phyloP scores from a whole-genome alignment of 2,888 invertebrate genomes.

The Branchellion lobata region DNA sequence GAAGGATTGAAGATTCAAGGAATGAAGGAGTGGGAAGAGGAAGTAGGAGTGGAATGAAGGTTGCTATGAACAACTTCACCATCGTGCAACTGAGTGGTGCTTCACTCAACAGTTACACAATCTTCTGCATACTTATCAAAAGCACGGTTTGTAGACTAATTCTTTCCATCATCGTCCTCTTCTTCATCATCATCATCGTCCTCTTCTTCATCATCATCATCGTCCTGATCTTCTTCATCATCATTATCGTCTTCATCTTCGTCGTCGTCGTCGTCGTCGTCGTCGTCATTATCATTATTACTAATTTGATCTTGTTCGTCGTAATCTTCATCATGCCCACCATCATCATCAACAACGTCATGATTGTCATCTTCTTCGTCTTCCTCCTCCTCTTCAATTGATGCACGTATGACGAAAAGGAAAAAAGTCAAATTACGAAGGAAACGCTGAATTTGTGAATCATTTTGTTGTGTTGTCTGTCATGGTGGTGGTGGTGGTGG shows the following conservation, averaged over 20 bases:
- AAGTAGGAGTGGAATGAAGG: not conserved
- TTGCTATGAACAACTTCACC: too few species aligned
- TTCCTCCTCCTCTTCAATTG: too few species aligned
- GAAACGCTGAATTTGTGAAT: too few species aligned
- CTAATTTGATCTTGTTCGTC: not conserved
- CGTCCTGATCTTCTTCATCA: slow-evolving; percentile 41
- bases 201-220: slow-evolving; percentile 42
- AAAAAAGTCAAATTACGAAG: too few species aligned
- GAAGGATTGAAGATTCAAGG: not conserved
- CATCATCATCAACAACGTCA: not conserved
- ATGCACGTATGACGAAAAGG: too few species aligned
- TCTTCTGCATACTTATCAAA: not conserved
- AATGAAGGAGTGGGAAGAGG: not conserved
- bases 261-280: slow-evolving; percentile 17
- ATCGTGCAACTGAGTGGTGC: too few species aligned
- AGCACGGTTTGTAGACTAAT: not conserved
- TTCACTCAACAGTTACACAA: too few species aligned
- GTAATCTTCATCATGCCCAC: too few species aligned
- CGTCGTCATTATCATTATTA: slow-evolving; percentile 10
- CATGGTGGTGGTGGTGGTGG: too few species aligned
- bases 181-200: slow-evolving; percentile 44
- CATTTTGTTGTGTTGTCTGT: too few species aligned
- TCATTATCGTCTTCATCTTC: slow-evolving; percentile 32
- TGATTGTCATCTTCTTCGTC: not conserved
- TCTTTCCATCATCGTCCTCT: slow-evolving; percentile 7